A percentile compares a stretch with the other conserved stretches of the same genome.
Evolutionary conservation across 2,113 vertebrate genomes (phyloP).

Genomic region (Pygathrix nemaeus): DNA sequence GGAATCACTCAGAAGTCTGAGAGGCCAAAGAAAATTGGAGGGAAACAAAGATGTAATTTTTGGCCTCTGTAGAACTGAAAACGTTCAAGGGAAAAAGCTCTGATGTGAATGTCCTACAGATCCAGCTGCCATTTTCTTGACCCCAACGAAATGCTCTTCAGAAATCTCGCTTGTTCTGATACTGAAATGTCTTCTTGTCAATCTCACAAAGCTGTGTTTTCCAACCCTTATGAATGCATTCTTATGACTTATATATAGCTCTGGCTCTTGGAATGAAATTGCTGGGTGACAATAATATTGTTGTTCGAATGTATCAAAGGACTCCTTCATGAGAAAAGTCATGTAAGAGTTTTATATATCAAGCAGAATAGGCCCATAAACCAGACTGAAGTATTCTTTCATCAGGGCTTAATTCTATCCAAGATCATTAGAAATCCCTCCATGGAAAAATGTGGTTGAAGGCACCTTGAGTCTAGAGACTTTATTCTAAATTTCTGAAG

Average conservation of each 20-base stretch:
- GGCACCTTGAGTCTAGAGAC: not conserved
- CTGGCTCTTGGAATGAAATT: conserved; percentile 80
- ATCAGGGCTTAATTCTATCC: conserved; percentile 26
- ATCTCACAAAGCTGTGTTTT: conserved; percentile 81
- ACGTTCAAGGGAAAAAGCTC: conserved; percentile 70
- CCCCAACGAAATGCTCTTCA: conserved; percentile 77
- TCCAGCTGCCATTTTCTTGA: conserved; percentile 83
- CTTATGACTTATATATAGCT: conserved; percentile 84
- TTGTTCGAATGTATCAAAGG: conserved; percentile 84
- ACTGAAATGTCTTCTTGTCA: conserved; percentile 79
- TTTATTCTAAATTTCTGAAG: not conserved
- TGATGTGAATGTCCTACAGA: conserved; percentile 75
- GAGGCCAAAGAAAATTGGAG: conserved; percentile 62
- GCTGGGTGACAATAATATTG: conserved; percentile 84
- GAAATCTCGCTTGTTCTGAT: conserved; percentile 83
- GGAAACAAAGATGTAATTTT: conserved; percentile 83
- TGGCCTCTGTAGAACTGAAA: conserved; percentile 61
- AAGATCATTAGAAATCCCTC: conserved; percentile 33
- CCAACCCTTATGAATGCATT: conserved; percentile 83
- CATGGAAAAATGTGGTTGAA: not conserved
- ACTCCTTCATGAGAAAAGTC: conserved; percentile 77
- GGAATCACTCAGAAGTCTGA: conserved; percentile 76
- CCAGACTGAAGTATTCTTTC: conserved; percentile 62
- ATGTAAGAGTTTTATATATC: conserved; percentile 66
- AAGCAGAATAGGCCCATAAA: not conserved